Percentiles rank a stretch among this genome's conserved stretches.
Evolutionary conservation across 1,140 invertebrate species (phyloP).

Genomic region (Nylanderia fulva): DNA sequence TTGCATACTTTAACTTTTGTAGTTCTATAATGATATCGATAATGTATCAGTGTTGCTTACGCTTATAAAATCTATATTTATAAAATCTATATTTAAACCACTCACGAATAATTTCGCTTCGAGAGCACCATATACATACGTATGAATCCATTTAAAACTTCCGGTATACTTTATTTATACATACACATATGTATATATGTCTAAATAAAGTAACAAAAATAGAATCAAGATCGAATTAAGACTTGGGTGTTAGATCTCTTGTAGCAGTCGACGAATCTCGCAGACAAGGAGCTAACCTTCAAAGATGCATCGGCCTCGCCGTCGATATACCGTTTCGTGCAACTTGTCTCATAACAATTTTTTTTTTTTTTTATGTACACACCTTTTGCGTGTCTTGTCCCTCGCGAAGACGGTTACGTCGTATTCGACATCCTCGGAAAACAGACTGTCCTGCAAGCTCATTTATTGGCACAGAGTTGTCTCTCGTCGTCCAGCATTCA

Average conservation of each 20-base stretch:
- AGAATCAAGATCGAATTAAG: neutral
- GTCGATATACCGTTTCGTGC: neutral
- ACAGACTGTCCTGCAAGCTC: slow-evolving; percentile 81
- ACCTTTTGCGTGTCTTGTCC: slow-evolving; percentile 80
- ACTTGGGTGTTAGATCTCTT: neutral
- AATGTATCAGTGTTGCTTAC: too few species aligned
- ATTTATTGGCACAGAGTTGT: slow-evolving; percentile 73
- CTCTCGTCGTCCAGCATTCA: neutral
- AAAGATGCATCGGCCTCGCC: slow-evolving; percentile 6
- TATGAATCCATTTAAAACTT: too few species aligned
- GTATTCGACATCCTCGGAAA: slow-evolving; percentile 81
- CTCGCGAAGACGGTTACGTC: slow-evolving; percentile 79
- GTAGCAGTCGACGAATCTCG: too few species aligned
- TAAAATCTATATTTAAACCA: too few species aligned
- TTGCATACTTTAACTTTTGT: too few species aligned
- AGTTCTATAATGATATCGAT: too few species aligned
- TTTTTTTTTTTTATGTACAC: slow-evolving; percentile 41
- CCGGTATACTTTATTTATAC: too few species aligned
- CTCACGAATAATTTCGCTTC: too few species aligned
- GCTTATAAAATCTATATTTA: too few species aligned
- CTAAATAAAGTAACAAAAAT: neutral
- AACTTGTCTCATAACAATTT: too few species aligned
- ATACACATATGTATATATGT: too few species aligned
- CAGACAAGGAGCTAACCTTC: slow-evolving; percentile 21
- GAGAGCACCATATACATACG: too few species aligned